phyloP scores from a whole-genome alignment of 2,888 invertebrate species.

The Athetis lepigone region DNA sequence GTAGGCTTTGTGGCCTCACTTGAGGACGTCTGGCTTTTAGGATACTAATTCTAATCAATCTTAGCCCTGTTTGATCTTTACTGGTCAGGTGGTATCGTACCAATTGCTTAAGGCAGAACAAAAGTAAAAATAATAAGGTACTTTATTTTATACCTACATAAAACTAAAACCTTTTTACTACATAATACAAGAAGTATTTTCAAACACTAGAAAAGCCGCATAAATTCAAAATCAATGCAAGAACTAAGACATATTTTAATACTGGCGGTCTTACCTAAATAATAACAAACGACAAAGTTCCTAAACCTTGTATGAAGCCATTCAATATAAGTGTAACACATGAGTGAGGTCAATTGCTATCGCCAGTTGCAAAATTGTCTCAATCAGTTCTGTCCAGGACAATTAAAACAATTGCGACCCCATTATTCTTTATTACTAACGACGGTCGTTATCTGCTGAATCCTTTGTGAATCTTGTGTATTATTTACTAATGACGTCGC shows the following conservation, averaged over 20 bases:
- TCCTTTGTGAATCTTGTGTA: conserved; percentile 8
- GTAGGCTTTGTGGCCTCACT: not conserved
- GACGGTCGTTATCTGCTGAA: conserved; percentile 6
- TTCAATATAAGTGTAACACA: conserved; percentile 25
- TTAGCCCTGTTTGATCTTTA: not conserved
- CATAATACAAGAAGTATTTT: not conserved
- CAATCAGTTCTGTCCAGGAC: conserved; percentile 54
- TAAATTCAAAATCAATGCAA: too few species aligned
- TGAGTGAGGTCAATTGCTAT: conserved; percentile 53
- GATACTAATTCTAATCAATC: not conserved
- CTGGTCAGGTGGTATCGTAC: not conserved
- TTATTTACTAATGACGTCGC: conserved; percentile 10
- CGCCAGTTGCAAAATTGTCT: conserved; percentile 52
- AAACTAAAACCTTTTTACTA: too few species aligned
- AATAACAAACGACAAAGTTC: conserved; percentile 14
- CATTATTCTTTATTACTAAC: conserved; percentile 47
- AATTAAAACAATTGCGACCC: conserved; percentile 57
- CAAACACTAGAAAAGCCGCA: not conserved
- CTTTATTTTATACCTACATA: too few species aligned
- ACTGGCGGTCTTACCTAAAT: conserved; percentile 20
- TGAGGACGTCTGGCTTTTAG: not conserved
- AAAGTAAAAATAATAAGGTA: not conserved
- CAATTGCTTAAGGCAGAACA: too few species aligned
- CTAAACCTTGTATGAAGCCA: conserved; percentile 34
- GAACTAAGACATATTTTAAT: too few species aligned